A percentile compares a stretch with the other conserved stretches of the same genome.
Evolutionary conservation across 2,797 vertebrate genomes (phyloP).

Genomic region (Enoplosus armatus): DNA sequence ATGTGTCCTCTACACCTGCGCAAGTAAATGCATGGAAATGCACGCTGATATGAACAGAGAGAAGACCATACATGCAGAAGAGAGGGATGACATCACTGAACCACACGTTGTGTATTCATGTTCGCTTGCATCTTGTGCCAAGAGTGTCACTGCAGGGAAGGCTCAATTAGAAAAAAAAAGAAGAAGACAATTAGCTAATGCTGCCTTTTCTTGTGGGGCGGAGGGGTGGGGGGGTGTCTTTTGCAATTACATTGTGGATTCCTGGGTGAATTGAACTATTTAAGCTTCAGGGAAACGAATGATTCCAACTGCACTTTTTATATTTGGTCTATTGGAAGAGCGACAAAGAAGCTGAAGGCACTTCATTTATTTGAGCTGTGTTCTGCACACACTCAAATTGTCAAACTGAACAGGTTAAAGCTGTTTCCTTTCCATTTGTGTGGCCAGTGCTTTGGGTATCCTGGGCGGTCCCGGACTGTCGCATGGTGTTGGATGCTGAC

Average conservation of each 20-base stretch:
- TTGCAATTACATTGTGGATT: slow-evolving; percentile 18
- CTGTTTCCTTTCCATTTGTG: not conserved
- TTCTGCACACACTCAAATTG: not conserved
- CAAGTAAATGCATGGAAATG: not conserved
- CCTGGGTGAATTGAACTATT: slow-evolving; percentile 30
- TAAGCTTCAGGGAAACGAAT: slow-evolving; percentile 29
- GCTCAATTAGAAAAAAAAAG: slow-evolving; percentile 44
- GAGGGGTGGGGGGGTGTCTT: no score
- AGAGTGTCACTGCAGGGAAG: slow-evolving; percentile 29
- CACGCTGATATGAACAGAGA: not conserved
- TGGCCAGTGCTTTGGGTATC: not conserved
- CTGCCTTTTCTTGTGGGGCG: slow-evolving; percentile 36
- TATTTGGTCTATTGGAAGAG: not conserved
- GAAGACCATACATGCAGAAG: not conserved
- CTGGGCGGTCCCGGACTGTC: slow-evolving; percentile 5
- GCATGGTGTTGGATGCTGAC: slow-evolving; percentile 30
- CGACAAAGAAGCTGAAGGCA: not conserved
- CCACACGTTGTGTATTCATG: slow-evolving; percentile 32
- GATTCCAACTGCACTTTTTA: not conserved
- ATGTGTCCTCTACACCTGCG: not conserved
- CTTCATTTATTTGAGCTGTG: not conserved
- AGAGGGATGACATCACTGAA: slow-evolving; percentile 30
- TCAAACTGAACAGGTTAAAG: not conserved
- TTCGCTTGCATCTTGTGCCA: slow-evolving; percentile 37
- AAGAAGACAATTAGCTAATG: slow-evolving; percentile 64